A percentile compares a stretch with the other conserved stretches of the same genome.
Conservation (phyloP, 2,888 invertebrate genomes). For the Macrosoma leucophasiata region DNA sequence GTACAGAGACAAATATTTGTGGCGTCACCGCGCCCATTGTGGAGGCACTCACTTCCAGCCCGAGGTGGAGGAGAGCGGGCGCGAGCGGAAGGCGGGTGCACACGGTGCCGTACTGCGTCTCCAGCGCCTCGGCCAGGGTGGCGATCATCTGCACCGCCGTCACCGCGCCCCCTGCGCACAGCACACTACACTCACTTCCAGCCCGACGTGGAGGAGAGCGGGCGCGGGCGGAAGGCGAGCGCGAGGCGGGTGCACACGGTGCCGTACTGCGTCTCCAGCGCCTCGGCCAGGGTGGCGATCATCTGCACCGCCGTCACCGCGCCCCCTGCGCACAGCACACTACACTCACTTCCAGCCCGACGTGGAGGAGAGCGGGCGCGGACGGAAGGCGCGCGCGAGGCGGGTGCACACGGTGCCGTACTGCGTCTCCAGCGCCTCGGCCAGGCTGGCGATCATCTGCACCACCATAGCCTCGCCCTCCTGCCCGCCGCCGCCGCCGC, state of each 20-base stretch:
- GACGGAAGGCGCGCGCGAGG: constrained; percentile 93
- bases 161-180: constrained; percentile 64
- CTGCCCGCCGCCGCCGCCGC: constrained; percentile 73
- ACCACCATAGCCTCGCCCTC: constrained; percentile 95
- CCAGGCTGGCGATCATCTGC: constrained; percentile 95
- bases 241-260: constrained; percentile 91
- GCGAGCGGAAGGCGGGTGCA: constrained; percentile 94
- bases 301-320: constrained; percentile 97
- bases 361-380: constrained; percentile 80
- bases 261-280: constrained; percentile 94
- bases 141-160: constrained; percentile 97
- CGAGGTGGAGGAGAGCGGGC: constrained; percentile 78
- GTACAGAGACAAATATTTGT: not conserved
- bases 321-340: constrained; percentile 78
- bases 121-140: constrained; percentile 93
- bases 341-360: constrained; percentile 73
- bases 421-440: constrained; percentile 93
- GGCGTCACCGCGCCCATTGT: too few species aligned
- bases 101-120: constrained; percentile 92
- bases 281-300: constrained; percentile 94
- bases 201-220: constrained; percentile 76
- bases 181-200: constrained; percentile 63
- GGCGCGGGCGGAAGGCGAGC: constrained; percentile 92
- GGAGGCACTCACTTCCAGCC: constrained; percentile 74
- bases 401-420: constrained; percentile 93